Base-by-base conservation (phyloP, 2,113 vertebrate genomes). In the Isurus oxyrinchus region DNA sequence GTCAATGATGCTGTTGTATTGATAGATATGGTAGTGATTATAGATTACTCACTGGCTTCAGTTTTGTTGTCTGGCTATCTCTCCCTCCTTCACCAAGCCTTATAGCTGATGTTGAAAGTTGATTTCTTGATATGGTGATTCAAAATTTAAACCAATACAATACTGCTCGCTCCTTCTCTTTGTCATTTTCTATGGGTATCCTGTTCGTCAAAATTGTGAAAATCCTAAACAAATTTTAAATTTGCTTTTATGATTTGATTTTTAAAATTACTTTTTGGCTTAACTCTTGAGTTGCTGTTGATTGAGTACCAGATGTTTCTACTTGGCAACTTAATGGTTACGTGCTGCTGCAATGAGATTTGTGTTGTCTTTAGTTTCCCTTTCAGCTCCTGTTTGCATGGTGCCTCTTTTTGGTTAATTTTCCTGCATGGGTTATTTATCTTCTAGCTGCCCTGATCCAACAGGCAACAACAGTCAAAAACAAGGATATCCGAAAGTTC, bases 381-480 rank as follows among this genome's bases (percentile, higher is more conserved):
- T 72, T 95, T 55, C 67, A 27, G 44, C 66, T 72, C 27, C 49
- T 72, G 49, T 35, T 27, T 95, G 66, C 67, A 95, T 76, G 94
- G 55, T 95, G 40, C 40, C 10, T 49, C 25, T 49, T 49, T 72
- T 94, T 44, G 16, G 93, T 95, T 95, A 53, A 67, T 72, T 95
- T 95, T 95, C 49, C 66, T 95, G 94, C 44, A 72, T 49, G 94
- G 31, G 21, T 97, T 95, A 97, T 94, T 98, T 57, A 98, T 25
- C 97, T 98, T 81, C 59, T 97, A 99, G 99, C 99, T 97, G 99
- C 99, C 97, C 98, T 99, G 97, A 99, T 99, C 97, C 99, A 99
- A 97, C 99, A 99, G 97, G 99, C 99, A 96, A 99, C 99, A 96
- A 99, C 99, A 96, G 99, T 99, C 96, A 99, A 99, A 98, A 99